Percentiles rank a stretch among this genome's conserved stretches.
These are phyloP conservation scores for Pempheris klunzingeri DNA, from an alignment of 2,797 vertebrate genomes.

Conservation along the genomic window DNA sequence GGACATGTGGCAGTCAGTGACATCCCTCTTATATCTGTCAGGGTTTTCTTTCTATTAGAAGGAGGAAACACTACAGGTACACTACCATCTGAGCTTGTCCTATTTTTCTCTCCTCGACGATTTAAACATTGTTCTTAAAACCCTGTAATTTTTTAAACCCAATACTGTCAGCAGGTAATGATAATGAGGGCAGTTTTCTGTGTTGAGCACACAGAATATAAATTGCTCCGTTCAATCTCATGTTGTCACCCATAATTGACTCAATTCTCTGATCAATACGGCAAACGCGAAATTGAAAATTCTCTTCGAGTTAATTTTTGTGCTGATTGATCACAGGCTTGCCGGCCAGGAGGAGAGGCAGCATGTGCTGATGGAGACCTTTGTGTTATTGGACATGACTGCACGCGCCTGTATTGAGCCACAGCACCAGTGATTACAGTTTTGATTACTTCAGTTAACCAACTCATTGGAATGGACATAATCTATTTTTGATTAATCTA, in stretches of 20 bases:
- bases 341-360: slow-evolving; percentile 46
- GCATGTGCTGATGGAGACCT: slow-evolving; percentile 57
- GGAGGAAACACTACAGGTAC: neutral
- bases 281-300: slow-evolving; percentile 73
- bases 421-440: slow-evolving; percentile 66
- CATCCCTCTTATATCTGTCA: neutral
- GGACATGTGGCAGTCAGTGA: neutral
- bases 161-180: slow-evolving; percentile 31
- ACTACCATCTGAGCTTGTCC: neutral
- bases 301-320: slow-evolving; percentile 74
- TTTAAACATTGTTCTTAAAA: slow-evolving; percentile 10
- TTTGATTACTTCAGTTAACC: slow-evolving; percentile 71
- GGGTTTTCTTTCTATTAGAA: neutral
- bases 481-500: slow-evolving; percentile 66
- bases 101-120: neutral
- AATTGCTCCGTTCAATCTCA: slow-evolving; percentile 59
- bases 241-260: slow-evolving; percentile 76
- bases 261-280: slow-evolving; percentile 77
- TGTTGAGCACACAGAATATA: slow-evolving; percentile 51
- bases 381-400: slow-evolving; percentile 67
- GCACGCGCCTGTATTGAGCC: slow-evolving; percentile 57
- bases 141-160: slow-evolving; percentile 29
- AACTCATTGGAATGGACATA: slow-evolving; percentile 56
- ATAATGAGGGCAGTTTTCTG: slow-evolving; percentile 50
- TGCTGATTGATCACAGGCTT: slow-evolving; percentile 64